These are phyloP conservation scores for Oophaga sylvatica DNA, from an alignment of 2,797 vertebrate species.

Conservation along the genomic window DNA sequence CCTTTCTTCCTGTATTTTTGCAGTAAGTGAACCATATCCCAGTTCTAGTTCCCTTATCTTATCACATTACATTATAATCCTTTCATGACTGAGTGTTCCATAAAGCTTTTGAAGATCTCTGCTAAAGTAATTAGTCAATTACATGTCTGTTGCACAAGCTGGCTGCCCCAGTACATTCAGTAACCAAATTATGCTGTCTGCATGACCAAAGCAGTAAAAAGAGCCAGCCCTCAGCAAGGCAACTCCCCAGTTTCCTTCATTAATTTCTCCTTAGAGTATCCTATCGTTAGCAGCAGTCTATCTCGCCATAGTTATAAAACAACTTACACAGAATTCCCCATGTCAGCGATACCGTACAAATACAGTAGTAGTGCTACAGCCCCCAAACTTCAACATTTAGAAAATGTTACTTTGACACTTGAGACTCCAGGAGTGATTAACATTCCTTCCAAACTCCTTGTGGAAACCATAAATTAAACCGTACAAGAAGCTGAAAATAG, in stretches of 20 bases:
- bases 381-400: not conserved
- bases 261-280: not conserved
- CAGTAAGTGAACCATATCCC: not conserved
- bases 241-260: slow-evolving; percentile 29
- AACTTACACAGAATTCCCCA: not conserved
- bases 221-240: not conserved
- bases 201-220: slow-evolving; percentile 2
- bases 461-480: not conserved
- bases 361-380: not conserved
- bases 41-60: not conserved
- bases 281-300: not conserved
- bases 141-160: slow-evolving; percentile 40
- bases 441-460: not conserved
- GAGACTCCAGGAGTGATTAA: not conserved
- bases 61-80: not conserved
- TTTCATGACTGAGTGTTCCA: slow-evolving; percentile 26
- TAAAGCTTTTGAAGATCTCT: slow-evolving; percentile 12
- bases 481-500: not conserved
- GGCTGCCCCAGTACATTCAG: slow-evolving; percentile 4
- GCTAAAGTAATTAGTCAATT: slow-evolving; percentile 43
- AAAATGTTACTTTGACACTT: not conserved
- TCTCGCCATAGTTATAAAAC: not conserved
- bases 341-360: not conserved
- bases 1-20: not conserved
- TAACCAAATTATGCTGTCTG: slow-evolving; percentile 41